Evolutionary conservation across 2,888 invertebrate species (phyloP).

Genomic region (Aphrophora alni): DNA sequence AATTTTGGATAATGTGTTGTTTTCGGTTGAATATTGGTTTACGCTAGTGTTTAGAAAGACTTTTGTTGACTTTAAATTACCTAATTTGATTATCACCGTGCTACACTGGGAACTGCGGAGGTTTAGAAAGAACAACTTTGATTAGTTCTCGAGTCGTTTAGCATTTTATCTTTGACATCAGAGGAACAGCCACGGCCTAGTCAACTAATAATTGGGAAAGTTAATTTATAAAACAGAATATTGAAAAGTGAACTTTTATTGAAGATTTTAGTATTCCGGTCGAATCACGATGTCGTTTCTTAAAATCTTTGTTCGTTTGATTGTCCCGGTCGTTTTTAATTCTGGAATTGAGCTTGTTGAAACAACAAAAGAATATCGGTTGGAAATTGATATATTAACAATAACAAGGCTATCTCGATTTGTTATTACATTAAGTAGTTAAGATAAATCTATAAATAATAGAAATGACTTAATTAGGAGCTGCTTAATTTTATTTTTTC

Average conservation of each 20-base stretch:
- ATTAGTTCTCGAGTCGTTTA: neutral
- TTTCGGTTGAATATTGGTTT: too few species aligned
- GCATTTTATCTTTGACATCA: slow-evolving; percentile 2
- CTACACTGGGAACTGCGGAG: neutral
- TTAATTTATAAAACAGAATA: neutral
- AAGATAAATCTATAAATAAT: too few species aligned
- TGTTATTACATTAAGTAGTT: too few species aligned
- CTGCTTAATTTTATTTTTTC: too few species aligned
- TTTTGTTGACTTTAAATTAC: neutral
- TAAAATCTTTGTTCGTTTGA: neutral
- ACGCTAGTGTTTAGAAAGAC: neutral
- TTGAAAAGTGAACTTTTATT: slow-evolving; percentile 6
- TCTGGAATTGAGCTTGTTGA: too few species aligned
- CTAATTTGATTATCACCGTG: neutral
- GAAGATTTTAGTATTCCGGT: neutral
- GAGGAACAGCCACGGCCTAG: neutral
- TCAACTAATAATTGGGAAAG: neutral
- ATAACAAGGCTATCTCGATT: too few species aligned
- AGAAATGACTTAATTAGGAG: too few species aligned
- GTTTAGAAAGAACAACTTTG: neutral
- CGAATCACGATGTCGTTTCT: neutral
- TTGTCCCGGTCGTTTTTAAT: too few species aligned
- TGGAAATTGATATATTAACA: too few species aligned
- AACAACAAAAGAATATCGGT: too few species aligned
- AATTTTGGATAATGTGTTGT: too few species aligned